Evolutionary conservation across 2,888 invertebrate genomes (phyloP), one percentile per base, ranked within the genome.

Genomic region (Horisme vitalbata): DNA sequence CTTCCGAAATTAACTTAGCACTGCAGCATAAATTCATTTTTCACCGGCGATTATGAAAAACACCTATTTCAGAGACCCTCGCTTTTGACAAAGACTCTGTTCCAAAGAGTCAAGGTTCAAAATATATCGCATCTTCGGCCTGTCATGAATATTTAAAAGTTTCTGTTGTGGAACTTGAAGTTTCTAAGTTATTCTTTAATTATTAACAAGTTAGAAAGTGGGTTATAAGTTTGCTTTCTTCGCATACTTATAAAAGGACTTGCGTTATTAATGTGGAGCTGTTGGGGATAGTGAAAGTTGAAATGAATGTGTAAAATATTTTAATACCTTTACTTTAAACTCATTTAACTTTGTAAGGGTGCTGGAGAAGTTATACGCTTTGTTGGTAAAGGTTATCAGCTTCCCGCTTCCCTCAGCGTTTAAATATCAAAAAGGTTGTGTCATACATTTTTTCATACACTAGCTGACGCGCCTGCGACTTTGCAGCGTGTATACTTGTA

Each of bases 141-240:
- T 50, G 59, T 56, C 66, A 71, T 71, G 67, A 71, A 73, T 72
- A 72, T 69, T 71, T 65, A 61, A 71, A 63, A 52, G 8, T 41
- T 26, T 31, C 30, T 34, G 34, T 44, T 48, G 34, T 44, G 28
- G 10, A 51, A 46, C 39, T 39, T 50, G 30, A 45, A 52, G 41
- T 49, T 48, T 30, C 13, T 27, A 31, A 54, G 48, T 49, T 46
- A 41, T 44, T 41, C 23, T 45, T 57, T 52, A 46, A 52, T 54
- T 46, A 54, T 57, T 52, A 52, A 51, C 45, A 57, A 52, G 46
- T 52, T 46, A 12, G 10, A 15, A 41, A 46, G 36, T 46, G 41
- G 35, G 37, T 21, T 35, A 24, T 37, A 44, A 53, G 44, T 48
- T 45, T 13, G 28, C 30, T 38, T 47, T 44, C 27, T 31, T 44